These are phyloP conservation scores for Alcedo quadribrachys DNA, from an alignment of 2,797 vertebrate genomes.

Conservation along the genomic window DNA sequence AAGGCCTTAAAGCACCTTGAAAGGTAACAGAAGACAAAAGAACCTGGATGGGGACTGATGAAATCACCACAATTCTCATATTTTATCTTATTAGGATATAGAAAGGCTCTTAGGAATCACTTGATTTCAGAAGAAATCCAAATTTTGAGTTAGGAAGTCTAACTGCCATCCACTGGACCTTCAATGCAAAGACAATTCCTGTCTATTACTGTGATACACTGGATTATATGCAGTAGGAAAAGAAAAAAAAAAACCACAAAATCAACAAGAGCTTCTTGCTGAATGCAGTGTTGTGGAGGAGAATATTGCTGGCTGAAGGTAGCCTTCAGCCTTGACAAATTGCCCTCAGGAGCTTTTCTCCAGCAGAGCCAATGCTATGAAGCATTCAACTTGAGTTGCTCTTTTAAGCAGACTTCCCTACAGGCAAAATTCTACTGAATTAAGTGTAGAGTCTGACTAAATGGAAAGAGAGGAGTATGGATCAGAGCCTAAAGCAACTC, in stretches of 20 bases:
- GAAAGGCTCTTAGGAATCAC: background rate
- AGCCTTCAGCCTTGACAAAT: background rate
- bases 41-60: background rate
- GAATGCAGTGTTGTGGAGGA: background rate
- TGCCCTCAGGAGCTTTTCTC: background rate
- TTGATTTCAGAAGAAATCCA: background rate
- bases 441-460: background rate
- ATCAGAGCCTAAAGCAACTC: conserved; percentile 33
- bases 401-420: background rate
- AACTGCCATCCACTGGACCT: background rate
- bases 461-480: background rate
- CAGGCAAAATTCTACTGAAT: background rate
- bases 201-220: background rate
- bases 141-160: background rate
- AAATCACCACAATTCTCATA: background rate
- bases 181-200: background rate
- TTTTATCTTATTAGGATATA: background rate
- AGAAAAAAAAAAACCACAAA: background rate
- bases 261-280: background rate
- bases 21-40: background rate
- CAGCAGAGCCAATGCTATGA: background rate
- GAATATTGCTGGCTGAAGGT: background rate
- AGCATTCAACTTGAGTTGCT: background rate
- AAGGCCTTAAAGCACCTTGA: background rate
- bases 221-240: background rate